phyloP scores from a whole-genome alignment of 2,113 vertebrate genomes.

The Chiloscyllium plagiosum region DNA sequence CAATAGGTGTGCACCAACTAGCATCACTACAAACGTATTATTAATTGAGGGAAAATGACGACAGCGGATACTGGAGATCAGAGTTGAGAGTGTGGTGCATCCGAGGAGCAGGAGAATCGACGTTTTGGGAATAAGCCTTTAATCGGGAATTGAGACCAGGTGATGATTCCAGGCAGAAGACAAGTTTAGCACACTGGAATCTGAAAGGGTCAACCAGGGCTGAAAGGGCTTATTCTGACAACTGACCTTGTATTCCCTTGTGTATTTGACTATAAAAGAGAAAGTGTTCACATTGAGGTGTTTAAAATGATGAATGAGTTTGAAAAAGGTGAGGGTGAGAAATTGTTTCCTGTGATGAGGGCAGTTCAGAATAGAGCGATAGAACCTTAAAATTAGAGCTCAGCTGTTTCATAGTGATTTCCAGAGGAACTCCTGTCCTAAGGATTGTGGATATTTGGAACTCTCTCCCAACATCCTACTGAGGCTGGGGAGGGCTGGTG shows the following conservation, averaged over 20 bases:
- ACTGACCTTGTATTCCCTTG: not conserved
- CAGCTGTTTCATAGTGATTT: not conserved
- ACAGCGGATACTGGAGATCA: too few relatives aligned
- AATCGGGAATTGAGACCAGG: not conserved
- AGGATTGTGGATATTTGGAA: not conserved
- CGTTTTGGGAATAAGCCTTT: too few relatives aligned
- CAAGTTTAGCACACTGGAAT: not conserved
- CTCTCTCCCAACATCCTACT: not conserved
- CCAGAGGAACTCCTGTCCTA: not conserved
- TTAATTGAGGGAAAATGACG: too few relatives aligned
- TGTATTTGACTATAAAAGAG: not conserved
- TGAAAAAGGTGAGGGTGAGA: not conserved
- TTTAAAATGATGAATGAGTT: not conserved
- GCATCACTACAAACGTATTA: not conserved
- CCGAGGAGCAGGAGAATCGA: too few relatives aligned
- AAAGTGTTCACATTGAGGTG: not conserved
- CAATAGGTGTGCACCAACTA: not conserved
- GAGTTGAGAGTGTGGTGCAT: too few relatives aligned
- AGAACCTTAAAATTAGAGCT: not conserved
- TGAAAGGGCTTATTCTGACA: not conserved
- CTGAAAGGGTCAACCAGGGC: not conserved
- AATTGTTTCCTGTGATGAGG: not conserved
- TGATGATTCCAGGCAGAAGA: not conserved
- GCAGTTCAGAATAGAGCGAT: not conserved
- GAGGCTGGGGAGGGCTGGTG: not conserved